Evolutionary conservation across 2,888 invertebrate species (phyloP), one percentile per base, ranked within the genome.

Genomic region (Hirudinaria manillensis): DNA sequence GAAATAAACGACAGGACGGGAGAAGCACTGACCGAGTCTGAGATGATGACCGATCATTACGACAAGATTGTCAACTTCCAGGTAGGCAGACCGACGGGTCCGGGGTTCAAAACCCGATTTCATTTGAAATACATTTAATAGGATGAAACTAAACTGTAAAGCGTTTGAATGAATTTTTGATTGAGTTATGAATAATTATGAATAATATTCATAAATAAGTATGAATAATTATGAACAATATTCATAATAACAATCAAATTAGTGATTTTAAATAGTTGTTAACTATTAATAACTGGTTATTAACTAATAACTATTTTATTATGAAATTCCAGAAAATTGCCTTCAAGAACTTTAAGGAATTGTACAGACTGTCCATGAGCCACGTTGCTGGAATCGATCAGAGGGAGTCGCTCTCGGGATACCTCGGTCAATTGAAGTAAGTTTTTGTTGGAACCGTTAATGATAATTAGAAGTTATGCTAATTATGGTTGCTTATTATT

Each of bases 1-100:
- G 99, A 99, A 87, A 99, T 99, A 78, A 94, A 93, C 85, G 98
- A 99, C 83, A 92, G 93, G 82, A 92, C 93, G 0, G 98, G 98
- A 0, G 95, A 96, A 84, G 93, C 96, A 0, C 88, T 98, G 80
- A 93, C 92, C 0, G 94, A 97, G 82, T 90, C 92, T 78, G 94
- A 97, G 82, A 94, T 98, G 90, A 93, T 93, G 53, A 90, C 93
- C 82, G 87, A 92, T 38, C 99, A 99, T 86, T 99, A 98, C 84
- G 90, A 92, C 36, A 91, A 91, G 85, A 94, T 99, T 61, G 93
- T 93, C 2, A 92, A 92, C 0, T 87, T 99, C 74, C 84, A 85
- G 83, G 84, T 84, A 80, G 65, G 45, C 45, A 29, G 10, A 38
- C 3, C 38, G 10, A 38, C n/a, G n/a, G n/a, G 4, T 34, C 56